These are phyloP conservation scores for Emmelina monodactyla DNA, from an alignment of 2,888 invertebrate genomes.

Conservation along the genomic window DNA sequence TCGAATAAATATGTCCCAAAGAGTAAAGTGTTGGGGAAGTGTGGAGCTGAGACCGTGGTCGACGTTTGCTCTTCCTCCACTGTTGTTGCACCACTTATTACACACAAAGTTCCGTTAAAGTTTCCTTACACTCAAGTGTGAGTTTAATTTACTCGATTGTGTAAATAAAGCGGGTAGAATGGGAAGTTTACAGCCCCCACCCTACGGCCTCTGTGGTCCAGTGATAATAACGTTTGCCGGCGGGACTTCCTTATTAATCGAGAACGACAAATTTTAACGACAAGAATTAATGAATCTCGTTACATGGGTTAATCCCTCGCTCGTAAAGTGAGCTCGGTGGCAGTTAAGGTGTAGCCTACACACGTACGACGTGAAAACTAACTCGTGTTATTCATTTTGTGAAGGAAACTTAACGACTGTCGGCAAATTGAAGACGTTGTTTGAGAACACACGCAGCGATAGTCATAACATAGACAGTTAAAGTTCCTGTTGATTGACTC, in stretches of 20 bases:
- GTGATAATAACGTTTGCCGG: conserved; percentile 60
- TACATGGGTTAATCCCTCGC: conserved; percentile 66
- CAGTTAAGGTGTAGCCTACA: conserved; percentile 47
- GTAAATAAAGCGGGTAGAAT: conserved; percentile 65
- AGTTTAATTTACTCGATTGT: conserved; percentile 69
- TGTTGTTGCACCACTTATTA: conserved; percentile 69
- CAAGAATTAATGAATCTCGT: conserved; percentile 69
- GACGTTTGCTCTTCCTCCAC: conserved; percentile 66
- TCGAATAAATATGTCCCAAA: conserved; percentile 68
- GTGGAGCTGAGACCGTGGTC: conserved; percentile 60
- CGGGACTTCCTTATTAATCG: conserved; percentile 66
- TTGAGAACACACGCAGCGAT: no score
- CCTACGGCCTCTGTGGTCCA: conserved; percentile 50
- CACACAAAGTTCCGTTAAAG: conserved; percentile 66
- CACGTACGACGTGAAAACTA: conserved; percentile 19
- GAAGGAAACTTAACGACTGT: no score
- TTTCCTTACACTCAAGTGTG: conserved; percentile 61
- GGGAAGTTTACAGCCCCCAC: conserved; percentile 53
- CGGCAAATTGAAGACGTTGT: no score
- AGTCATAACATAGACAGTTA: no score
- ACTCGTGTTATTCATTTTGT: conserved; percentile 17
- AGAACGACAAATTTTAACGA: conserved; percentile 69
- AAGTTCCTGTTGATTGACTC: no score
- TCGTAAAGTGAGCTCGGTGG: conserved; percentile 61
- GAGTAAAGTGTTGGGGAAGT: conserved; percentile 65